A percentile compares a stretch with the other conserved stretches of the same genome.
These are phyloP conservation scores for Aphidius colemani DNA, from an alignment of 2,888 invertebrate genomes.

Conservation along the genomic window DNA sequence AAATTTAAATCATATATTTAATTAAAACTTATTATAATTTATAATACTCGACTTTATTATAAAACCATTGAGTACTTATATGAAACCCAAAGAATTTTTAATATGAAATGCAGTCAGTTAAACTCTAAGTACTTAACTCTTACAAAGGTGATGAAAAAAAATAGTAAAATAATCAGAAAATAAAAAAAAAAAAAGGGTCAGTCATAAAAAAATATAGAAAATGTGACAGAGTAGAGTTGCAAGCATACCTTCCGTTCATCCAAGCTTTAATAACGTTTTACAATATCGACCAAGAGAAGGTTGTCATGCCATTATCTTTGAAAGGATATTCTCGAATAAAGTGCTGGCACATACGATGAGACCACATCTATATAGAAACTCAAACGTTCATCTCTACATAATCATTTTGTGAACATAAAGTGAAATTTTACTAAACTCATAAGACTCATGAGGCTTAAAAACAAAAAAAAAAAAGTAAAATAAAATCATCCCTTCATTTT, in stretches of 20 bases:
- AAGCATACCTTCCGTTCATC: slow-evolving; percentile 14
- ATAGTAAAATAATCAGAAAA: too few species aligned
- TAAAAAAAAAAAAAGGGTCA: background rate
- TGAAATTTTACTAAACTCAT: background rate
- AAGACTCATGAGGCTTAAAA: too few species aligned
- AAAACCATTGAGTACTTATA: too few species aligned
- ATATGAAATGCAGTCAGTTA: slow-evolving; percentile 5
- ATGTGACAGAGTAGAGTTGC: slow-evolving; percentile 19
- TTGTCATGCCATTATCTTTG: slow-evolving; percentile 42
- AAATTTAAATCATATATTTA: too few species aligned
- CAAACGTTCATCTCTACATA: slow-evolving; percentile 29
- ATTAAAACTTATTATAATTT: too few species aligned
- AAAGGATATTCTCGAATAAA: slow-evolving; percentile 43
- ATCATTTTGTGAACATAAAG: slow-evolving; percentile 32
- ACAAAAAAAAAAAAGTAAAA: too few species aligned
- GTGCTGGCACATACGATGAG: slow-evolving; percentile 33
- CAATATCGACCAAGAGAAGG: slow-evolving; percentile 25
- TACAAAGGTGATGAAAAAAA: background rate
- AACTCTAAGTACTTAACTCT: background rate
- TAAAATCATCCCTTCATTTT: too few species aligned
- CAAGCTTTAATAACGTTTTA: slow-evolving; percentile 42
- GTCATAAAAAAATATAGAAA: slow-evolving; percentile 6
- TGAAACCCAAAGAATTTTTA: background rate
- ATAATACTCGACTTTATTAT: too few species aligned
- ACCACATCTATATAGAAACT: slow-evolving; percentile 19